Evolutionary conservation across 2,888 invertebrate genomes (phyloP), one percentile per base, ranked within the genome.

Genomic region (Andrena marginata): DNA sequence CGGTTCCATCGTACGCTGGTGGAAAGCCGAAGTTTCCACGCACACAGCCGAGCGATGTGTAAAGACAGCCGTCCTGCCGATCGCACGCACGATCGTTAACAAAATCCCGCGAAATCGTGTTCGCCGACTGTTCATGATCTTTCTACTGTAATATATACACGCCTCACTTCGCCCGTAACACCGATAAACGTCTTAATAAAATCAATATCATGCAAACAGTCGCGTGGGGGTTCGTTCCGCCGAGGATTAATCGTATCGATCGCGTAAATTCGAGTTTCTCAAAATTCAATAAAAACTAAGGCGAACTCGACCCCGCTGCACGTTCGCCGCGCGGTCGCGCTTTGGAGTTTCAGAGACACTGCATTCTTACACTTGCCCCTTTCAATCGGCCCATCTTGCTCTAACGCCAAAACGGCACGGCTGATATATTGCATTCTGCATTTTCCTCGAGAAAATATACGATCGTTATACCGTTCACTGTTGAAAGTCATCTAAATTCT

Each of bases 131-230:
- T 64, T 26, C 42, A 70, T 48, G 10, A 42, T 42, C 42, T 31
- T 42, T 51, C n/a, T 69, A 29, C 77, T 42, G 42, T 42, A 42
- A 42, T 42, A 42, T 42, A 42, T 42, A 71, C 71, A 78, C 72
- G 8, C 31, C 49, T 84, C 56, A 56, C 33, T 76, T 49, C 49
- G 49, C 29, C 68, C 51, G 62, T 82, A 89, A 89, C 86, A 82
- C 62, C 76, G 79, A 87, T 90, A 89, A 88, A 89, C 81, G 84
- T 90, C 67, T 89, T 67, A 82, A 90, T 90, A 86, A 89, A 89
- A 85, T 86, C 70, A 89, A 87, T 90, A 76, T 80, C 85, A 72
- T 81, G 81, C 80, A 81, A 87, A 87, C 77, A 87, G 65, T 77
- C 60, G 49, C n/a, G 69, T 71, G 33, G 23, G 67, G 67, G 62